phyloP scores from a whole-genome alignment of 2,888 invertebrate genomes.

The Amaurobius ferox region DNA sequence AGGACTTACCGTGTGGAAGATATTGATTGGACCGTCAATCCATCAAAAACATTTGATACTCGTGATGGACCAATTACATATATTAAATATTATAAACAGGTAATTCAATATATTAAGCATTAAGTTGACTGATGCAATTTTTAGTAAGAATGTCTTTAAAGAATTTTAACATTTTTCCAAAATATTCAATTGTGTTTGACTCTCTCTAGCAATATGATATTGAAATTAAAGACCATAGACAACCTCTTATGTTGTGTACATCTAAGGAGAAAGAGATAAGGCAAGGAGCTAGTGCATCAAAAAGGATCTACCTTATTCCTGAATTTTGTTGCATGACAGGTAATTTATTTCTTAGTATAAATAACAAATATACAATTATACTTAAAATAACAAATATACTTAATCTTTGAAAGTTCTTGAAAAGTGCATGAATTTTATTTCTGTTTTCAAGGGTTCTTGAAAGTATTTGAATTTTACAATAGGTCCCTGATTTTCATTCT shows the following conservation, averaged over 20 bases:
- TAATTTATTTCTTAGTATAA: too few relatives aligned
- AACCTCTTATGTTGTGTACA: slow-evolving; percentile 88
- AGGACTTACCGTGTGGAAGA: slow-evolving; percentile 79
- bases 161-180: too few relatives aligned
- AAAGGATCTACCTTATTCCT: slow-evolving; percentile 66
- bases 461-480: too few relatives aligned
- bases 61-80: slow-evolving; percentile 74
- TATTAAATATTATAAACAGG: slow-evolving; percentile 79
- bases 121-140: too few relatives aligned
- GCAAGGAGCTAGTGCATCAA: slow-evolving; percentile 79
- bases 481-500: too few relatives aligned
- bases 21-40: slow-evolving; percentile 78
- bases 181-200: neutral
- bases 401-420: too few relatives aligned
- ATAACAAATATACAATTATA: too few relatives aligned
- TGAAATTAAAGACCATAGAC: slow-evolving; percentile 81
- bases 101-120: too few relatives aligned
- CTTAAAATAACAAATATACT: too few relatives aligned
- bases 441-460: too few relatives aligned
- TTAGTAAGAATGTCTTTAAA: too few relatives aligned
- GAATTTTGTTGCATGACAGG: slow-evolving; percentile 73
- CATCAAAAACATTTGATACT: slow-evolving; percentile 76
- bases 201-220: slow-evolving; percentile 81
- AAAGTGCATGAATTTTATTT: too few relatives aligned
- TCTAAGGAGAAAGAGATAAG: slow-evolving; percentile 83